Evolutionary conservation across 2,113 vertebrate species (phyloP).

Genomic region (Tinamus guttatus): DNA sequence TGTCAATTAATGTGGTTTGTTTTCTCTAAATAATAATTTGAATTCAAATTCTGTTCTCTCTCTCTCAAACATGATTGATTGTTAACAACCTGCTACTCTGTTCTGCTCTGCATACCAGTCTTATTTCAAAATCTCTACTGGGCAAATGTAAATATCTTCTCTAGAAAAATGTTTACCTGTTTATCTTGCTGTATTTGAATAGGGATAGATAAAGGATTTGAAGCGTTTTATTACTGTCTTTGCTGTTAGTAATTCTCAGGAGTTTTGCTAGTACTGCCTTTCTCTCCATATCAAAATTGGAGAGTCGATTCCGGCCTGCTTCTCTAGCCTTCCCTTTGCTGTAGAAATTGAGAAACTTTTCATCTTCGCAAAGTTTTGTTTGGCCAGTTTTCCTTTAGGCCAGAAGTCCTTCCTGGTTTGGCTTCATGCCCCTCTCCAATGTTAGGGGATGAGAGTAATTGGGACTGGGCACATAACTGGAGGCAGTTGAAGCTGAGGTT

Average conservation of each 20-base stretch:
- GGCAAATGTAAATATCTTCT: not conserved
- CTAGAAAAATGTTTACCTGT: accelerated
- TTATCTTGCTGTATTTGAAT: not conserved
- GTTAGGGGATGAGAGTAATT: not conserved
- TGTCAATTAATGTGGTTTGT: not conserved
- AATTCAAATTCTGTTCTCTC: not conserved
- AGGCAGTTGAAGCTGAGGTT: not conserved
- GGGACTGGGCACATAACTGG: not conserved
- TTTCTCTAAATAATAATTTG: not conserved
- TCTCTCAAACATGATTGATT: not conserved
- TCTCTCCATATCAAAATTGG: not conserved
- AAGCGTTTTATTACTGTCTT: not conserved
- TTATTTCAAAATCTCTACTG: not conserved
- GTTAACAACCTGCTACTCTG: not conserved
- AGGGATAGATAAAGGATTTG: not conserved
- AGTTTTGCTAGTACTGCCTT: not conserved
- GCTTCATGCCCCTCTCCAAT: not conserved
- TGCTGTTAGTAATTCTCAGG: not conserved
- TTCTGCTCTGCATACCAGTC: not conserved
- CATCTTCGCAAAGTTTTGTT: too few species aligned
- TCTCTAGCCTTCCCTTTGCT: not conserved
- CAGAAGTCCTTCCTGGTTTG: not conserved
- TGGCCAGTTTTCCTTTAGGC: too few species aligned
- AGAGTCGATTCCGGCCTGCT: not conserved
- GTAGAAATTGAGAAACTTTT: not conserved